Evolutionary conservation across 2,797 vertebrate species (phyloP).

Genomic region (Catharus ustulatus): DNA sequence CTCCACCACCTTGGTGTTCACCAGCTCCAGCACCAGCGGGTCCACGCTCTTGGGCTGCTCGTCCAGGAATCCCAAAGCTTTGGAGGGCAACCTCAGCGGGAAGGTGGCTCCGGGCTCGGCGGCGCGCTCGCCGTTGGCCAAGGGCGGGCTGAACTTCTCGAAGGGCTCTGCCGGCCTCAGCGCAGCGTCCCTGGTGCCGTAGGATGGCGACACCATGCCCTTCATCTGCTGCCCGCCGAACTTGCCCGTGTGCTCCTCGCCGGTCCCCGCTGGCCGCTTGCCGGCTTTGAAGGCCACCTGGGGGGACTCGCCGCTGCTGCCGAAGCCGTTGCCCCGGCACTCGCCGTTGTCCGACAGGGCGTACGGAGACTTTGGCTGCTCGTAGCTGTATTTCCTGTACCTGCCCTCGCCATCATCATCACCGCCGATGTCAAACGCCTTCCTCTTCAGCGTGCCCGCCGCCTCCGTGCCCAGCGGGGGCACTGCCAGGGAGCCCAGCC

Average conservation of each 20-base stretch:
- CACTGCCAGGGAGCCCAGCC: slow-evolving; percentile 56
- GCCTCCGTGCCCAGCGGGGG: slow-evolving; percentile 60
- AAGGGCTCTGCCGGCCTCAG: slow-evolving; percentile 68
- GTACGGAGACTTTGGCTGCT: slow-evolving; percentile 85
- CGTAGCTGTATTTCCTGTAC: slow-evolving; percentile 91
- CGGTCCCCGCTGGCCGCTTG: slow-evolving; percentile 46
- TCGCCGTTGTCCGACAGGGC: slow-evolving; percentile 84
- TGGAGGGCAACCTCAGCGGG: slow-evolving; percentile 75
- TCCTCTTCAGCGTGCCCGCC: slow-evolving; percentile 87
- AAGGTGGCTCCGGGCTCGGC: slow-evolving; percentile 74
- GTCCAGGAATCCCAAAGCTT: slow-evolving; percentile 64
- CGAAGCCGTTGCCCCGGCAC: slow-evolving; percentile 86
- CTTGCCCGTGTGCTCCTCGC: slow-evolving; percentile 63
- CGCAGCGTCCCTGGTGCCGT: slow-evolving; percentile 76
- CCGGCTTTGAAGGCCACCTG: slow-evolving; percentile 70
- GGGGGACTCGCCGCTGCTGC: slow-evolving; percentile 66
- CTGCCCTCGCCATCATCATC: slow-evolving; percentile 83
- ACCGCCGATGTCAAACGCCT: slow-evolving; percentile 87
- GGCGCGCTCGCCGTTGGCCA: slow-evolving; percentile 81
- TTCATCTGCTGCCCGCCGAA: slow-evolving; percentile 77
- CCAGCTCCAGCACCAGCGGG: slow-evolving; percentile 84
- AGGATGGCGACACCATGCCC: slow-evolving; percentile 84
- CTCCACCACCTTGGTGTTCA: slow-evolving; percentile 89
- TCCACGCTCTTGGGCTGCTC: slow-evolving; percentile 86
- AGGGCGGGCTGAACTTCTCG: slow-evolving; percentile 84